Conservation (phyloP, 2,888 invertebrate genomes). For the Thymelicus sylvestris region DNA sequence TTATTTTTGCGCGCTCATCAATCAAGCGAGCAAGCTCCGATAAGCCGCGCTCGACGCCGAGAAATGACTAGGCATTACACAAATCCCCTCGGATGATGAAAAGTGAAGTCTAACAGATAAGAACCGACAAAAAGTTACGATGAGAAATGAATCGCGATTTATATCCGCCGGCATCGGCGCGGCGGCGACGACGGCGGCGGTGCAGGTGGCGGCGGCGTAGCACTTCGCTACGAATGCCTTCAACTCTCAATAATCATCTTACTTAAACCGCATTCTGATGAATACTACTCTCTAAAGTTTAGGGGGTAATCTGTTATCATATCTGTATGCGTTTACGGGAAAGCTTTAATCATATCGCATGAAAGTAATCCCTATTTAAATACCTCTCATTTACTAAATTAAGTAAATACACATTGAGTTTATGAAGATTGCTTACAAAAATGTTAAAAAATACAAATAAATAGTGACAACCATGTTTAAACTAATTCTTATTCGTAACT, state of each 20-base stretch:
- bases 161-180: slow-evolving; percentile 73
- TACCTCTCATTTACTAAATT: no score
- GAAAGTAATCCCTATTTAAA: no score
- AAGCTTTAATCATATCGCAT: no score
- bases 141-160: slow-evolving; percentile 86
- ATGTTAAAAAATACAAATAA: no score
- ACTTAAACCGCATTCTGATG: background rate
- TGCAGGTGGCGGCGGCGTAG: slow-evolving; percentile 25
- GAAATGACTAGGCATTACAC: slow-evolving; percentile 86
- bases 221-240: slow-evolving; percentile 30
- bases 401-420: no score
- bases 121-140: slow-evolving; percentile 86
- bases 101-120: slow-evolving; percentile 86
- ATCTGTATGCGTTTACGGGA: no score
- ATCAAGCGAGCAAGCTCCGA: slow-evolving; percentile 83
- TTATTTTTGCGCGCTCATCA: slow-evolving; percentile 86
- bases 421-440: no score
- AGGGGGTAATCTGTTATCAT: no score
- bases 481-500: no score
- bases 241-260: slow-evolving; percentile 11
- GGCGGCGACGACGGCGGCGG: slow-evolving; percentile 45
- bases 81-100: slow-evolving; percentile 86
- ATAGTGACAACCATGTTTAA: no score
- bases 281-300: background rate
- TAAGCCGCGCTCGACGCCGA: slow-evolving; percentile 85